These are phyloP conservation scores for Aphidius ervi DNA, from an alignment of 1,140 invertebrate genomes.

Conservation along the genomic window DNA sequence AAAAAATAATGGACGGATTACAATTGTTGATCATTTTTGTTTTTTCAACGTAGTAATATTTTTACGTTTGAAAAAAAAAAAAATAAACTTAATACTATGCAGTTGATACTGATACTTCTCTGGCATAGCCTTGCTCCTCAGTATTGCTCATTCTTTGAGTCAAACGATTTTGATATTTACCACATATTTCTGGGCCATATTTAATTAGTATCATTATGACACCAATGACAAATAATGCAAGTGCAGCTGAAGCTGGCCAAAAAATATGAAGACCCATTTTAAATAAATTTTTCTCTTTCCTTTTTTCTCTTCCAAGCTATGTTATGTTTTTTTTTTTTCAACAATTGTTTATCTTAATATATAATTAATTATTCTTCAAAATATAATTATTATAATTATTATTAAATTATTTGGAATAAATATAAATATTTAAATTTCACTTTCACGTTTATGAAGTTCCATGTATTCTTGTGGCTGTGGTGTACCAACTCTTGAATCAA, in stretches of 20 bases:
- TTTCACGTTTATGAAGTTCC: conserved; percentile 75
- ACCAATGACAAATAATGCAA: conserved; percentile 68
- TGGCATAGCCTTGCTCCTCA: conserved; percentile 16
- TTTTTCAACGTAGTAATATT: too few relatives aligned
- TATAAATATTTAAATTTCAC: conserved; percentile 63
- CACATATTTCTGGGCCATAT: conserved; percentile 57
- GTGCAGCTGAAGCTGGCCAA: conserved; percentile 67
- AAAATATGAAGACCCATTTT: conserved; percentile 66
- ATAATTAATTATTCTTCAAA: too few relatives aligned
- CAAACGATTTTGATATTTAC: not conserved
- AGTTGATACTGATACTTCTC: conserved; percentile 21
- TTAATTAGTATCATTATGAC: conserved; percentile 72
- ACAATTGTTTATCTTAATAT: not conserved
- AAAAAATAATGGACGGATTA: too few relatives aligned
- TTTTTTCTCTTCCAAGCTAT: not conserved
- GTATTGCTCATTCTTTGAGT: not conserved
- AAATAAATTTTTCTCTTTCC: not conserved
- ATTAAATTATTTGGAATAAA: not conserved
- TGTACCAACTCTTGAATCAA: conserved; percentile 32
- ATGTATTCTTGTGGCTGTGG: conserved; percentile 59
- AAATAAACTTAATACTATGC: conserved; percentile 13
- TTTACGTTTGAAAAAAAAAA: too few relatives aligned
- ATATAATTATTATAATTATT: not conserved
- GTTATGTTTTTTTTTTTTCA: not conserved
- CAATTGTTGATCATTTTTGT: too few relatives aligned